Evolutionary conservation across 2,797 vertebrate species (phyloP), one percentile per base, ranked within the genome.

Genomic region (Meda fulgida): DNA sequence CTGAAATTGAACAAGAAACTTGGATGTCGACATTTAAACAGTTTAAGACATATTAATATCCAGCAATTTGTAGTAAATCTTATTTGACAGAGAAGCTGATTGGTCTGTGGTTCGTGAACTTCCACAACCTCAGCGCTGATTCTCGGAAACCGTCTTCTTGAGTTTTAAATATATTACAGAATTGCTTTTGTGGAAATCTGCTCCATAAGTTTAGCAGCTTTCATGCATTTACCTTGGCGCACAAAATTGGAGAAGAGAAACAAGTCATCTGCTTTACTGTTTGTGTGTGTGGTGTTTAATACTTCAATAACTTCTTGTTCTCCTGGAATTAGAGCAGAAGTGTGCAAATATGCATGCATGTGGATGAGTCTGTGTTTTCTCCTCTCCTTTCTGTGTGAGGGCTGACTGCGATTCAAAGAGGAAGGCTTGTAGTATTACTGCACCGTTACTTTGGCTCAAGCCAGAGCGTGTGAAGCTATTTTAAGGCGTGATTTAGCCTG

Each of bases 341-440:
- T 84, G 48, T 60, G 72, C 34, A 51, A 58, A 58, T 48, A 23
- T 18, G 4, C 40, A 1, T 43, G n/a, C 60, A 18, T 69, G 79
- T 81, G n/a, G 71, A 71, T 81, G 51, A 70, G 23, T n/a, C 16
- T 5, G 65, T 29, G 66, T 38, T 67, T 46, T 80, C 26, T 78
- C 8, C 53, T 38, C 21, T 26, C 13, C 36, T 29, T 36, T 78
- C n/a, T 78, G n/a, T 70, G 65, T 53, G 46, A 81, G 38, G 34
- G 38, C 69, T 29, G 36, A 81, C 16, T 75, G 48, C 18, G n/a
- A 43, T 48, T 70, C 48, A 71, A 53, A 71, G 46, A 46, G 73
- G 65, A 66, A 77, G 77, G 71, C 51, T 67, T 6, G 6, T 40
- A 77, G 66, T 76, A 80, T 85, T 81, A 72, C 26, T 23, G 53